Conservation (phyloP, 2,113 vertebrate species). For the Triplophysa dalaica region DNA sequence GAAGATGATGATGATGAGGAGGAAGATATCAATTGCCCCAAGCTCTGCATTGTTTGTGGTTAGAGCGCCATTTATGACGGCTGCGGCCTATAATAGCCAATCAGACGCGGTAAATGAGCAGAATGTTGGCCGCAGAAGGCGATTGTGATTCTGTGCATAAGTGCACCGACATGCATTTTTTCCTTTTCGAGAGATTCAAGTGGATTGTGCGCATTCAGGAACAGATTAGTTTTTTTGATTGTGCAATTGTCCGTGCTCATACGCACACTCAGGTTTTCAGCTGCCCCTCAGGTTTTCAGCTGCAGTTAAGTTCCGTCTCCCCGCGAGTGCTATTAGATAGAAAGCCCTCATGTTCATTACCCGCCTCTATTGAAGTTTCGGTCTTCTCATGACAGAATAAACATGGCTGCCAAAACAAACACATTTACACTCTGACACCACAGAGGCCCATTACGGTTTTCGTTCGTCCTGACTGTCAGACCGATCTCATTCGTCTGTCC, state of each 20-base stretch:
- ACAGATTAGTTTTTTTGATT: conserved; percentile 18
- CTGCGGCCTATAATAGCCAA: conserved; percentile 41
- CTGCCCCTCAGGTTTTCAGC: conserved; percentile 2
- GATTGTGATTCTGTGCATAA: conserved; percentile 11
- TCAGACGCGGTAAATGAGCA: conserved; percentile 16
- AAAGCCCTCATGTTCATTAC: conserved; percentile 41
- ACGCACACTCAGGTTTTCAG: not conserved
- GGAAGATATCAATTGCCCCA: conserved; percentile 52
- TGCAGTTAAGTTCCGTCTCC: conserved; percentile 1
- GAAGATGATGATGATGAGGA: conserved; percentile 54
- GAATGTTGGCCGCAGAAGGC: conserved; percentile 1
- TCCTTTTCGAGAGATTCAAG: not conserved
- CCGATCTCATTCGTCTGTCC: conserved; percentile 22
- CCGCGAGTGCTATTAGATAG: conserved; percentile 27
- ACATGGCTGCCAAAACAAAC: conserved; percentile 48
- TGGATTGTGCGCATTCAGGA: not conserved
- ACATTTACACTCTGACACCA: conserved; percentile 21
- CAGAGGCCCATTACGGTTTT: conserved; percentile 38
- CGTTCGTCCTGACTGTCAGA: conserved; percentile 17
- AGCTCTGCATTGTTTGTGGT: conserved; percentile 41
- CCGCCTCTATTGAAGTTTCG: not conserved
- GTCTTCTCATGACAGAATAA: conserved; percentile 31
- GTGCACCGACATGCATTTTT: conserved; percentile 19
- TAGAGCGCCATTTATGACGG: conserved; percentile 36
- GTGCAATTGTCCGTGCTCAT: not conserved